These are phyloP conservation scores for Temnothorax unifasciatus DNA, from an alignment of 2,888 invertebrate genomes.

Conservation along the genomic window DNA sequence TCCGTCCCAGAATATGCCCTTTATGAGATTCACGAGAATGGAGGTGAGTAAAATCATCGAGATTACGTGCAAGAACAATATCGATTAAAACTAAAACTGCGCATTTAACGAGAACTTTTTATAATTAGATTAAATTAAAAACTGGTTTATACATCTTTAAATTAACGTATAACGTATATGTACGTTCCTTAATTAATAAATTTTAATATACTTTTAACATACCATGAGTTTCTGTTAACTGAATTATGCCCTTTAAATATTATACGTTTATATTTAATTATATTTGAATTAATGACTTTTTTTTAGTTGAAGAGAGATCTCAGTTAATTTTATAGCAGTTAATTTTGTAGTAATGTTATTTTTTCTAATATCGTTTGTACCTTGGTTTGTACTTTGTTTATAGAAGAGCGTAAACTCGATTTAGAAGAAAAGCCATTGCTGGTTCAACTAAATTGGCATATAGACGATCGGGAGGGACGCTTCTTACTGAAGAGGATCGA, in stretches of 20 bases:
- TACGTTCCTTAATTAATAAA: neutral
- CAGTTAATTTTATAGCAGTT: neutral
- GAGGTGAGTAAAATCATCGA: conserved; percentile 86
- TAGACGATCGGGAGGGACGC: conserved; percentile 98
- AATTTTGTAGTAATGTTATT: neutral
- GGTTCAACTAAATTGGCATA: conserved; percentile 99
- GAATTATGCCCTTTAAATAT: neutral
- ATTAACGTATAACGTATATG: neutral
- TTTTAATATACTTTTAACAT: neutral
- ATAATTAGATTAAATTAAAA: neutral
- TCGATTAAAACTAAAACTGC: neutral
- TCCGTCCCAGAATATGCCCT: conserved; percentile 90
- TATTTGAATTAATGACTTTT: neutral
- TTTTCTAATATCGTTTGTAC: neutral
- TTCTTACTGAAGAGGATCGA: conserved; percentile 97
- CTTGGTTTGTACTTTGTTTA: conserved; percentile 30
- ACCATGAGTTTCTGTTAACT: neutral
- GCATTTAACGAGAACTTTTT: neutral
- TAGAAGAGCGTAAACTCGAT: conserved; percentile 95
- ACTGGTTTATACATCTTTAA: neutral
- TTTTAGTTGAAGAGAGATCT: neutral
- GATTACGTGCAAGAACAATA: neutral
- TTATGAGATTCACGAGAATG: conserved; percentile 92
- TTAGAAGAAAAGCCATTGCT: conserved; percentile 97
- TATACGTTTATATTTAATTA: neutral